A percentile compares a stretch with the other conserved stretches of the same genome.
Evolutionary conservation across 2,888 invertebrate genomes (phyloP).

Genomic region (Idaea aversata): DNA sequence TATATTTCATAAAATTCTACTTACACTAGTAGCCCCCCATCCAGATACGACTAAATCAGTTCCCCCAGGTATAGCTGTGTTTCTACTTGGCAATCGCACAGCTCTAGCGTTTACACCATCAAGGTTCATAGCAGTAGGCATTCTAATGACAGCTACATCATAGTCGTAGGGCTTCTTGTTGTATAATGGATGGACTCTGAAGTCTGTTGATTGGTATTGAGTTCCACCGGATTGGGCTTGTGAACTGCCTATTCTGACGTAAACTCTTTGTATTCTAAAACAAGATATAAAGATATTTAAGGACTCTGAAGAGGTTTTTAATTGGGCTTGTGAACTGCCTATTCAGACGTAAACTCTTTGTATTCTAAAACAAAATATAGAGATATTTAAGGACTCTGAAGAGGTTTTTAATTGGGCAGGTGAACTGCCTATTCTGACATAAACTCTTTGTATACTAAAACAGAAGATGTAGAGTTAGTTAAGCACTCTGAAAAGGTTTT

Average conservation of each 20-base stretch:
- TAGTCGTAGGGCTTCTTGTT: slow-evolving; percentile 58
- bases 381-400: too few species aligned
- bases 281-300: not conserved
- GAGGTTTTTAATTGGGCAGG: slow-evolving; percentile 26
- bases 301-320: too few species aligned
- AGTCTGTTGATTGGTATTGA: slow-evolving; percentile 49
- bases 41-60: slow-evolving; percentile 52
- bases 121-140: slow-evolving; percentile 48
- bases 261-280: slow-evolving; percentile 46
- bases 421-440: slow-evolving; percentile 66
- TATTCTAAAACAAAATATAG: slow-evolving; percentile 40
- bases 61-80: slow-evolving; percentile 38
- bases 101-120: slow-evolving; percentile 46
- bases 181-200: slow-evolving; percentile 59
- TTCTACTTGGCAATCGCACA: slow-evolving; percentile 35
- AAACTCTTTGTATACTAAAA: slow-evolving; percentile 42
- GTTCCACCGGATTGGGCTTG: slow-evolving; percentile 56
- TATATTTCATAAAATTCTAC: slow-evolving; percentile 15
- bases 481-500: too few species aligned
- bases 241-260: slow-evolving; percentile 64
- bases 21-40: slow-evolving; percentile 66
- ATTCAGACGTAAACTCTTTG: slow-evolving; percentile 49
- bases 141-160: slow-evolving; percentile 64
- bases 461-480: too few species aligned
- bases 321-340: slow-evolving; percentile 54